phyloP scores from a whole-genome alignment of 2,888 invertebrate genomes.

The Lasioglossum lativentre region DNA sequence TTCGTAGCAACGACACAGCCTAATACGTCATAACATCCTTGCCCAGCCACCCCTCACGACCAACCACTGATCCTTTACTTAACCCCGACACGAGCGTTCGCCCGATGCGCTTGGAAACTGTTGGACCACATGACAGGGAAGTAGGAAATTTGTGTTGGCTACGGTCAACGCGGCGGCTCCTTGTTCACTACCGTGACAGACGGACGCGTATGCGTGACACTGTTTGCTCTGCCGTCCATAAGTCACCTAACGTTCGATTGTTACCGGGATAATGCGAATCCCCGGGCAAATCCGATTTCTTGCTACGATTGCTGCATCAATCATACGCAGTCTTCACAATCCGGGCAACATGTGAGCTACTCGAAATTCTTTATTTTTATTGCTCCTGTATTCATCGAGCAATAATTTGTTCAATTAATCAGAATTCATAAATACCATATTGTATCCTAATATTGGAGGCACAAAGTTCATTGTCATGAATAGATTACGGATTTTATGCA shows the following conservation, averaged over 20 bases:
- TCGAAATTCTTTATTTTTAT: not conserved
- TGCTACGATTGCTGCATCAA: not conserved
- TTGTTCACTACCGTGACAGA: slow-evolving; percentile 16
- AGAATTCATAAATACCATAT: not conserved
- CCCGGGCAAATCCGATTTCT: not conserved
- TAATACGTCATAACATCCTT: slow-evolving; percentile 78
- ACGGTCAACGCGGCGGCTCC: slow-evolving; percentile 37
- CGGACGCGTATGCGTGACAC: slow-evolving; percentile 30
- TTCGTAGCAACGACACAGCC: slow-evolving; percentile 74
- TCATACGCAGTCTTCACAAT: not conserved
- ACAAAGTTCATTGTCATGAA: too few relatives aligned
- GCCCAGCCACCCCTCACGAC: slow-evolving; percentile 40
- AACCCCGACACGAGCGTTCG: slow-evolving; percentile 33
- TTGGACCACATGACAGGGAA: slow-evolving; percentile 66
- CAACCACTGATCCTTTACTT: slow-evolving; percentile 61
- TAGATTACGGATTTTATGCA: too few relatives aligned
- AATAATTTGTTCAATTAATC: not conserved
- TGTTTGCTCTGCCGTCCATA: slow-evolving; percentile 19
- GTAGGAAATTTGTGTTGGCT: slow-evolving; percentile 65
- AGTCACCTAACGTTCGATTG: slow-evolving; percentile 18
- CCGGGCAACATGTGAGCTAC: not conserved
- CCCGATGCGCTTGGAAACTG: slow-evolving; percentile 65
- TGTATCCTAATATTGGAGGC: not conserved
- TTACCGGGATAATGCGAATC: not conserved
- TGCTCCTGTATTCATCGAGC: not conserved